Conservation (phyloP, 2,797 vertebrate species). For the Coilia nasus region DNA sequence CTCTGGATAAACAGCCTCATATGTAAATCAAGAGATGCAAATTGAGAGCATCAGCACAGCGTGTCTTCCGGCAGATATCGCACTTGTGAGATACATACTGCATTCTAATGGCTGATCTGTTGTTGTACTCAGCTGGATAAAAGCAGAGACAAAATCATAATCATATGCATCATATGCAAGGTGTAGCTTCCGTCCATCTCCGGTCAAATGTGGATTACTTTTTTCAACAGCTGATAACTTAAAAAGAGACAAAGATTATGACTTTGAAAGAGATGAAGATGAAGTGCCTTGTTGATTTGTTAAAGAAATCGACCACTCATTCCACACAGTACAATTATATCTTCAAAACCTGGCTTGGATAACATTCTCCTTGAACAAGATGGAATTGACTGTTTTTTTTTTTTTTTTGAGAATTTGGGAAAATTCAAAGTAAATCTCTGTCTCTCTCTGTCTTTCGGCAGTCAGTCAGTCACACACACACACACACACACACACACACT, state of each 20-base stretch:
- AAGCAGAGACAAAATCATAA: neutral
- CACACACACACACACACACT: neutral
- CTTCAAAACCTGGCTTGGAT: neutral
- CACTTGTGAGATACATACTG: neutral
- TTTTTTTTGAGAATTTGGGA: too few relatives aligned
- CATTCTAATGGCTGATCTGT: neutral
- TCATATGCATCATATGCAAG: neutral
- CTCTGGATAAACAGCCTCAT: neutral
- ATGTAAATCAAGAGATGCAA: neutral
- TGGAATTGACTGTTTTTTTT: too few relatives aligned
- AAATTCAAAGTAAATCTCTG: too few relatives aligned
- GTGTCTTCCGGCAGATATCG: neutral
- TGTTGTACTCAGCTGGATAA: neutral
- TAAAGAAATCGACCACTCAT: neutral
- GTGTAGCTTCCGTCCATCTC: neutral
- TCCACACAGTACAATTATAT: neutral
- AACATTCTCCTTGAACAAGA: too few relatives aligned
- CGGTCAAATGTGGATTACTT: neutral
- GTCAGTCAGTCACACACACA: neutral
- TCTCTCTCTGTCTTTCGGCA: too few relatives aligned
- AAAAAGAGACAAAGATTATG: too few relatives aligned
- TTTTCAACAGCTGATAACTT: neutral
- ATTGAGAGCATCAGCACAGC: neutral
- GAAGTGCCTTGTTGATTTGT: neutral
- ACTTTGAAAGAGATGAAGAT: neutral